Evolutionary conservation across 1,140 invertebrate genomes (phyloP).

Genomic region (Aphelenchoides avenae): DNA sequence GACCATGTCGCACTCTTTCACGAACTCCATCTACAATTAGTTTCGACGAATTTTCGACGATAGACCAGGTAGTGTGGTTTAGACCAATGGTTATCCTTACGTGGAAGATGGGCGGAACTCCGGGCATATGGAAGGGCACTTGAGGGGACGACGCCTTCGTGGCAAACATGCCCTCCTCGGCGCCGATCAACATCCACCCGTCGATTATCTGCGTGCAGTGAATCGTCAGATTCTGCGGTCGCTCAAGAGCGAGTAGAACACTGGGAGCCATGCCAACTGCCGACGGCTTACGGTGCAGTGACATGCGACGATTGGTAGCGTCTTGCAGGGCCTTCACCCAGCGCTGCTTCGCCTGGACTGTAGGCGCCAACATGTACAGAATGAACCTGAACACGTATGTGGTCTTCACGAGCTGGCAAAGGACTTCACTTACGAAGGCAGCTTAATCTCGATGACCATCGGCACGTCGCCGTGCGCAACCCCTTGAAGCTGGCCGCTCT

Average conservation of each 20-base stretch:
- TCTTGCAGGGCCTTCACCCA: slow-evolving; percentile 27
- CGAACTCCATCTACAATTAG: slow-evolving; percentile 30
- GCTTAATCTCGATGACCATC: slow-evolving; percentile 34
- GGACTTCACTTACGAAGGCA: slow-evolving; percentile 16
- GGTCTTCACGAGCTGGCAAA: background rate
- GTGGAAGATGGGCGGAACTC: slow-evolving; percentile 16
- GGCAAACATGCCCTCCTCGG: slow-evolving; percentile 28
- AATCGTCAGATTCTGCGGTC: slow-evolving; percentile 19
- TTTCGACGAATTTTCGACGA: no score
- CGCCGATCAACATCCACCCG: slow-evolving; percentile 28
- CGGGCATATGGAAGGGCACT: slow-evolving; percentile 23
- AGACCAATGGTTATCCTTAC: no score
- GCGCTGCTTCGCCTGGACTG: slow-evolving; percentile 31
- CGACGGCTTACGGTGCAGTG: slow-evolving; percentile 21
- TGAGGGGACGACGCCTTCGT: slow-evolving; percentile 13
- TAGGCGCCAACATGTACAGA: slow-evolving; percentile 33
- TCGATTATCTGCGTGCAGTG: slow-evolving; percentile 22
- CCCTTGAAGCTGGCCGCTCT: slow-evolving; percentile 18
- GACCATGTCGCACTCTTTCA: slow-evolving; percentile 29
- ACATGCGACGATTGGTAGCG: slow-evolving; percentile 30
- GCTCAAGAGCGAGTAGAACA: slow-evolving; percentile 21
- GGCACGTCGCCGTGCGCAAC: slow-evolving; percentile 15
- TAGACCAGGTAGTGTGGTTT: no score
- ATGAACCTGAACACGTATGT: slow-evolving; percentile 15
- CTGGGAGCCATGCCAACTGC: background rate